A percentile compares a stretch with the other conserved stretches of the same genome.
These are phyloP conservation scores for Pectinophora gossypiella DNA, from an alignment of 1,140 invertebrate genomes.

Conservation along the genomic window DNA sequence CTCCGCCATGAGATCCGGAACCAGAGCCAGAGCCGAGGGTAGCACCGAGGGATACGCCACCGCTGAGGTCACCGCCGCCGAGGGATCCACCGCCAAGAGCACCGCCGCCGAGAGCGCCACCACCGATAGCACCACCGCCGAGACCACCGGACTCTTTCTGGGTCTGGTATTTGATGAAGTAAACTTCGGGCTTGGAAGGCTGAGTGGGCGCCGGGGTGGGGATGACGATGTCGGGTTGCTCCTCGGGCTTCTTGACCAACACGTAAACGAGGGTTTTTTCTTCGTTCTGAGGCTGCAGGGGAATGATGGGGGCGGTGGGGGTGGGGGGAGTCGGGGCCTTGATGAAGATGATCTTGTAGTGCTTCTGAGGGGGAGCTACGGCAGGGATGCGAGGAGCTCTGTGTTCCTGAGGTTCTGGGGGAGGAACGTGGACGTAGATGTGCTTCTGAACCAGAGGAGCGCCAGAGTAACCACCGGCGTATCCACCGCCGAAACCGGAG, in stretches of 20 bases:
- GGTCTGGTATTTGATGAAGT: conserved; percentile 92
- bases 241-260: conserved; percentile 89
- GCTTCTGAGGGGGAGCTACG: conserved; percentile 83
- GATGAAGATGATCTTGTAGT: conserved; percentile 94
- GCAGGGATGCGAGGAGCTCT: conserved; percentile 75
- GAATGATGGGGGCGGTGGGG: conserved; percentile 84
- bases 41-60: conserved; percentile 17
- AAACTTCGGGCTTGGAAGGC: conserved; percentile 90
- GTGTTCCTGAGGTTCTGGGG: conserved; percentile 78
- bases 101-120: conserved; percentile 32
- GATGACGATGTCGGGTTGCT: conserved; percentile 84
- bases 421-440: conserved; percentile 75
- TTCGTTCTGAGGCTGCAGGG: conserved; percentile 85
- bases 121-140: conserved; percentile 43
- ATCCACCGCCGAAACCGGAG: conserved; percentile 49
- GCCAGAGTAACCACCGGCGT: conserved; percentile 53
- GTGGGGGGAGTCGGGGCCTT: conserved; percentile 88
- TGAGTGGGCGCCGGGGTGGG: conserved; percentile 85
- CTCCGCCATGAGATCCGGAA: conserved; percentile 30
- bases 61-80: conserved; percentile 30
- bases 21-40: not conserved
- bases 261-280: conserved; percentile 94
- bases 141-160: conserved; percentile 77
- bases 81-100: conserved; percentile 24
- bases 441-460: conserved; percentile 72